Evolutionary conservation across 2,888 invertebrate species (phyloP), one percentile per base, ranked within the genome.

Genomic region (Abrostola tripartita): DNA sequence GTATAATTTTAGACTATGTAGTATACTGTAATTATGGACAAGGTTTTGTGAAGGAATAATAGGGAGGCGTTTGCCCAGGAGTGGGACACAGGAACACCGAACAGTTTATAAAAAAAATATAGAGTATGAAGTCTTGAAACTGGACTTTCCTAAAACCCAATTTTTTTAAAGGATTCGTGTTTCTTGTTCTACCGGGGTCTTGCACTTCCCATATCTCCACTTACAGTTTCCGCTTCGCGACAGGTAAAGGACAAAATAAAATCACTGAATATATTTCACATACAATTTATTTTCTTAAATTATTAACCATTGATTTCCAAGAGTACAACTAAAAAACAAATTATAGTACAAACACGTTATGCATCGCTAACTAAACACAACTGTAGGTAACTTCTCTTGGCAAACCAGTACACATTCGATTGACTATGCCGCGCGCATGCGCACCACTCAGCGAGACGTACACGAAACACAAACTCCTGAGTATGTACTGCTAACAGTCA

Each of bases 301-400:
- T 93, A 94, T 92, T 94, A 94, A 94, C 94, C 94, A 94, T 93
- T 93, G 94, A 94, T 94, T 94, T 94, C 94, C 94, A 94, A 94
- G 93, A 94, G 93, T 94, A 94, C 90, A 94, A 94, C 94, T 94
- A 94, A 94, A 94, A 94, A 94, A 94, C 94, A 94, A 94, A 94
- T 94, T 94, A 94, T 93, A 94, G 94, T 94, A 94, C 94, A 94
- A 94, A 94, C 94, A 94, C 93, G 94, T 94, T 94, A 94, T 93
- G 94, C 92, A 93, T 93, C 87, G 91, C 92, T 94, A 94, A 92
- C 91, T 93, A 91, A 93, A 93, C 93, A 93, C 93, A 93, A 94
- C 92, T 94, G 92, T 93, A 92, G 94, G 94, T 94, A 94, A 94
- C 94, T 94, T 93, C 92, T 93, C 94, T 93, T 92, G 94, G 94